Base-by-base conservation (phyloP, 2,888 invertebrate genomes). In the Gymnosoma rotundatum region DNA sequence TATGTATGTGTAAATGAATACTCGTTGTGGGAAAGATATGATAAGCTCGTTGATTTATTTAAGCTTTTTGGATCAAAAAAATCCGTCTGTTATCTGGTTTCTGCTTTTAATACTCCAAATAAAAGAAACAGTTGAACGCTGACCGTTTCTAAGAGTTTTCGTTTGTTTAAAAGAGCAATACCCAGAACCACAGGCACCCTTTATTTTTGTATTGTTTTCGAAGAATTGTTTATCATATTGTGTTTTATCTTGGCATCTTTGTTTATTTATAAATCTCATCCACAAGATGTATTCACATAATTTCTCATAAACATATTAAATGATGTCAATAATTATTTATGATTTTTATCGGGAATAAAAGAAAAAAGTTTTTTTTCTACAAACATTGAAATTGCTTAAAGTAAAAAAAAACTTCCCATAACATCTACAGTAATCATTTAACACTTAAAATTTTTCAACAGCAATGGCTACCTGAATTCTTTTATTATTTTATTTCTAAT, bases 211-310 rank as follows among this genome's bases (percentile, higher is more conserved):
- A 45, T 79, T 74, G 42, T 54, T 54, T 79, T 69, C 61, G 21
- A 18, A 45, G 54, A 80, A 45, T 52, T 18, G 0, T 20, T 18
- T 45, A 32, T 66, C 10, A 16, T 32, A 20, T 66, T 52, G 7
- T 58, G 12, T 58, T 73, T 38, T 10, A 61, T 61, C 10, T n/a
- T 38, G 25, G 10, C 5, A n/a, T 25, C 18, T 66, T 66, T 61
- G 25, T 20, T 54, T 60, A 75, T 75, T 66, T 58, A 67, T 73
- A 80, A 80, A 61, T 36, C 21, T 32, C 52, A 54, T 66, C 5
- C 38, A 10, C 3, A 38, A 69, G 16, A 50, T 32, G 12, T 25
- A 18, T 50, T 66, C 2, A 32, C 14, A 10, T 2, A 36, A 10
- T 9, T 32, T 14, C 18, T 7, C 10, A n/a, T 16, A 60, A 32